phyloP scores from a whole-genome alignment of 2,113 vertebrate species.

The Nannospalax galili region DNA sequence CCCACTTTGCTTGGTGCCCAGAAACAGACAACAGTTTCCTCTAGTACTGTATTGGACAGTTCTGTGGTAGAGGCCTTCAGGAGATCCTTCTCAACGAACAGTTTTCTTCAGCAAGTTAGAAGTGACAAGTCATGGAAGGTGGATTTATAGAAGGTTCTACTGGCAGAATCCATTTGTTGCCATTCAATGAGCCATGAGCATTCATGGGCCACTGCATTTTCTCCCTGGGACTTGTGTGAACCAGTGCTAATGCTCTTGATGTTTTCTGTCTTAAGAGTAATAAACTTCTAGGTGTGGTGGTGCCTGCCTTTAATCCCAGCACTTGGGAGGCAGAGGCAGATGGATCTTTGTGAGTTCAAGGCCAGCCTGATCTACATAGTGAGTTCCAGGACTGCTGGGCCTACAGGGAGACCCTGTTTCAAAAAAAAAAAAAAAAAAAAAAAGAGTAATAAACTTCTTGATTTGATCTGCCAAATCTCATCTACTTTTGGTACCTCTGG shows the following conservation, averaged over 20 bases:
- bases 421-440: too few species aligned
- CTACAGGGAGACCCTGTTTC: too few species aligned
- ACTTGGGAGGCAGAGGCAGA: too few species aligned
- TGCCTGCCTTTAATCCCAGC: too few species aligned
- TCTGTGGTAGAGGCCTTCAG: slow-evolving; percentile 17
- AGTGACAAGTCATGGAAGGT: slow-evolving; percentile 1
- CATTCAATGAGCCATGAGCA: neutral
- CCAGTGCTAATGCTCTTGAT: neutral
- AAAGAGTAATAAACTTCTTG: neutral
- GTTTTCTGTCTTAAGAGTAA: neutral
- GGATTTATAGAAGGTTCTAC: neutral
- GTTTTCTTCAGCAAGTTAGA: neutral
- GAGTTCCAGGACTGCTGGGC: too few species aligned
- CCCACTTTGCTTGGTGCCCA: neutral
- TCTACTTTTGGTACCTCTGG: neutral
- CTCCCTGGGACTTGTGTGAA: neutral
- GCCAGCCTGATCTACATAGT: too few species aligned
- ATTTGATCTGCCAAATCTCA: neutral
- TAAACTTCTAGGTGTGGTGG: neutral
- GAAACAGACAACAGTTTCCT: neutral
- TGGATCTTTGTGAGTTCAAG: too few species aligned
- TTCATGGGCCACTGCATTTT: neutral
- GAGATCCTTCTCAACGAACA: neutral
- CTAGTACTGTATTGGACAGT: neutral
- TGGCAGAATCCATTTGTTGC: neutral